These are phyloP conservation scores for Hydrozoanthus tunicans DNA, from an alignment of 64 coral and sea anemone species.

Conservation along the genomic window DNA sequence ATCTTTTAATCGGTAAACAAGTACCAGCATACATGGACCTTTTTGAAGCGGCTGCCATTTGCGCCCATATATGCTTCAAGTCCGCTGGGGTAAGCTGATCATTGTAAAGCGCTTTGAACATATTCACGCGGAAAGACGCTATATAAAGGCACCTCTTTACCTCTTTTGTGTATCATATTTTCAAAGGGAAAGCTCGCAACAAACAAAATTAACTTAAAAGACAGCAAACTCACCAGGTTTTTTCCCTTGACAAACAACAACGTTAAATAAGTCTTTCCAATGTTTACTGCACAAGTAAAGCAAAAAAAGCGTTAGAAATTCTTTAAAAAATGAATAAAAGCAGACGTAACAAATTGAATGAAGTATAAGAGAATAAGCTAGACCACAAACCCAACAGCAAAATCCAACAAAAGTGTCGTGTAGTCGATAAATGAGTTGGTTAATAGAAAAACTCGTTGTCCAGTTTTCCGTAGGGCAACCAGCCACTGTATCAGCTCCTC, in stretches of 20 bases:
- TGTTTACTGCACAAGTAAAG: constrained; percentile 62
- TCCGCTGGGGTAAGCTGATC: no score
- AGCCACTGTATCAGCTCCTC: constrained; percentile 79
- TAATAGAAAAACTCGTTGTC: constrained; percentile 78
- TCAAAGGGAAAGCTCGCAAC: no score
- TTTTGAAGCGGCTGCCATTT: no score
- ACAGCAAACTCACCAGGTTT: constrained; percentile 67
- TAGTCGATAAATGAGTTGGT: constrained; percentile 96
- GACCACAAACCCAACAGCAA: constrained; percentile 82
- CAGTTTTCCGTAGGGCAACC: constrained; percentile 46
- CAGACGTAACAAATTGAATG: background rate
- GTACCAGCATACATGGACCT: no score
- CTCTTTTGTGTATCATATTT: no score
- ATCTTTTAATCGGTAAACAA: no score
- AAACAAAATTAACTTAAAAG: background rate
- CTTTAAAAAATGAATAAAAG: background rate
- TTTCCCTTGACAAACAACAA: constrained; percentile 72
- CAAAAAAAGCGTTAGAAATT: background rate
- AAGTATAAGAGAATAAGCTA: background rate
- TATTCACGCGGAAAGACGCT: no score
- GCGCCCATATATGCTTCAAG: no score
- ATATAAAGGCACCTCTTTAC: no score
- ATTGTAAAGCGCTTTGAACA: no score
- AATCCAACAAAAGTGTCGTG: constrained; percentile 79
- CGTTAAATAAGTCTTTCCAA: constrained; percentile 79